Evolutionary conservation across 2,797 vertebrate species (phyloP).

Genomic region (Halcyon leucocephala): DNA sequence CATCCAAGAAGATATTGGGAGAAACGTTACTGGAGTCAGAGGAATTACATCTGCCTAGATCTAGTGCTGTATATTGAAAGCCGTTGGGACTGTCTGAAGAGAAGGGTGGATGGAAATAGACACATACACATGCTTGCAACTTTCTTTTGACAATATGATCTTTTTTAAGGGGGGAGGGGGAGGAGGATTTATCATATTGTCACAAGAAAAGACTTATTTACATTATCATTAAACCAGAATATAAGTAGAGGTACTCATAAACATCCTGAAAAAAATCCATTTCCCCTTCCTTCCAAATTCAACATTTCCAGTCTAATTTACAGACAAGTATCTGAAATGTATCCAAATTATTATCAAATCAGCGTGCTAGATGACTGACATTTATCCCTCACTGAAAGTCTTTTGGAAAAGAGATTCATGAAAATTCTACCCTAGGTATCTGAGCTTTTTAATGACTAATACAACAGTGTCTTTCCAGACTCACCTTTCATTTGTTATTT

Average conservation of each 20-base stretch:
- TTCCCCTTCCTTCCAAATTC: slow-evolving; percentile 1
- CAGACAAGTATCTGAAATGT: slow-evolving; percentile 23
- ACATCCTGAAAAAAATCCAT: background rate
- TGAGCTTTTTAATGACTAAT: slow-evolving; percentile 37
- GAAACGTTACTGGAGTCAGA: background rate
- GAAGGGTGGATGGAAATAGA: background rate
- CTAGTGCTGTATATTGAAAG: background rate
- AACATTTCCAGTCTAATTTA: slow-evolving; percentile 26
- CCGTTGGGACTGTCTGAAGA: background rate
- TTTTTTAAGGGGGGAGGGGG: background rate
- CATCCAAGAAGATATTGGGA: background rate
- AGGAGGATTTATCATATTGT: background rate
- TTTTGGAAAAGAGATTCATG: background rate
- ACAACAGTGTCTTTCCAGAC: slow-evolving; percentile 7
- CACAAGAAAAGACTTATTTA: background rate
- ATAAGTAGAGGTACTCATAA: background rate
- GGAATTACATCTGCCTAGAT: background rate
- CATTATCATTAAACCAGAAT: background rate
- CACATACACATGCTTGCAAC: accelerated
- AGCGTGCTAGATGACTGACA: slow-evolving; percentile 3
- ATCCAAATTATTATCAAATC: slow-evolving; percentile 43
- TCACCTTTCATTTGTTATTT: slow-evolving; percentile 67
- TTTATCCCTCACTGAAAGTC: slow-evolving; percentile 35
- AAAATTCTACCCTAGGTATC: slow-evolving; percentile 7
- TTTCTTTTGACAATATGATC: background rate